Base-by-base conservation (phyloP, 2,888 invertebrate genomes). In the Rhagophthalmus giganteus region DNA sequence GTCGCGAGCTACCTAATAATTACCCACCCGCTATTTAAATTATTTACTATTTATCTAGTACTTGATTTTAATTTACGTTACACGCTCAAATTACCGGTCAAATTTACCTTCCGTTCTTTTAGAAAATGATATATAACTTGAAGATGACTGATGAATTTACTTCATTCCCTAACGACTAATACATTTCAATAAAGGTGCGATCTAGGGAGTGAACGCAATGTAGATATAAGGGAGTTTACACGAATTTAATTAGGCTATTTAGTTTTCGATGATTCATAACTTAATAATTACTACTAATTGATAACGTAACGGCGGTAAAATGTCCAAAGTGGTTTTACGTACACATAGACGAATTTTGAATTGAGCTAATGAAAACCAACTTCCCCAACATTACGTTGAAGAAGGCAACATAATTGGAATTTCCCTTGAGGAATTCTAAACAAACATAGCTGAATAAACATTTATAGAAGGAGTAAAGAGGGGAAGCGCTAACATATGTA, bases 401-500 rank as follows among this genome's bases (percentile, higher is more conserved):
- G 47, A 32, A 32, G 39, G 31, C 14, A 33, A 27, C 16, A 28
- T 47, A 47, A 47, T 32, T 38, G 20, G 24, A 40, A 40, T 39
- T 48, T 39, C 48, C 34, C 39, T 40, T 14, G 39, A 14, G 48
- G 40, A 33, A 34, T 24, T 35, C 37, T 30, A 45, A 45, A 40
- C 28, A 39, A 48, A 48, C 34, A 30, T 35, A 49, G 34, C 52
- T 48, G 48, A 55, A 49, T 51, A 56, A 56, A 51, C 58, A 57
- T 55, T 57, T 54, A 55, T 25, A 37, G 39, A 14, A 42, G 26
- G 44, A 38, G 48, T 33, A 31, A 35, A 41, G 33, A 39, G 31
- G 25, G 35, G 44, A 50, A 45, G 45, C 38, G 40, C 41, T 46
- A 49, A 61, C 62, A 64, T 65, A 62, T 65, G 62, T 63, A 64